Conservation (phyloP, 2,113 vertebrate genomes). For the Vulpes lagopus region DNA sequence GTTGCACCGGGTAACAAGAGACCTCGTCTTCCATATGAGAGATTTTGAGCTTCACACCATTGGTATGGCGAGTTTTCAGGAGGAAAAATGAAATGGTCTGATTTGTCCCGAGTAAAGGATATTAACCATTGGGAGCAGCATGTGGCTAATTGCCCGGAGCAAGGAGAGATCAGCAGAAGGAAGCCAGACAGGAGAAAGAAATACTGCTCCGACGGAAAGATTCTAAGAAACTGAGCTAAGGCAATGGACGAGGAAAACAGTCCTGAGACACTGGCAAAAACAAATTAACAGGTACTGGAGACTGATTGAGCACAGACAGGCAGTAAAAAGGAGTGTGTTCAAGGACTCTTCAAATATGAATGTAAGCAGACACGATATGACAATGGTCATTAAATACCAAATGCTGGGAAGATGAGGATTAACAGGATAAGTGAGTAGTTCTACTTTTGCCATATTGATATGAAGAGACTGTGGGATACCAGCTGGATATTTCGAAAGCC, state of each 20-base stretch:
- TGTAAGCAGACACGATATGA: not conserved
- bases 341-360: not conserved
- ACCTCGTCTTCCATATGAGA: not conserved
- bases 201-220: not conserved
- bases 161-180: not conserved
- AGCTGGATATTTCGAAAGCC: not conserved
- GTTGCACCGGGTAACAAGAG: not conserved
- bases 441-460: not conserved
- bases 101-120: not conserved
- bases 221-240: not conserved
- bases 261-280: not conserved
- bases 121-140: not conserved
- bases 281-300: not conserved
- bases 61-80: not conserved
- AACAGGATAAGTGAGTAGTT: not conserved
- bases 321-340: not conserved
- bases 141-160: not conserved
- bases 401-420: not conserved
- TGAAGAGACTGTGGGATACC: not conserved
- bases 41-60: not conserved
- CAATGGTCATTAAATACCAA: not conserved
- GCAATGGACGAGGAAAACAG: not conserved
- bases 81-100: conserved; percentile 1
- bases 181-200: not conserved
- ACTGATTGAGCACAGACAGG: not conserved